Evolutionary conservation across 2,113 vertebrate species (phyloP).

Genomic region (Chlorocebus sabaeus): DNA sequence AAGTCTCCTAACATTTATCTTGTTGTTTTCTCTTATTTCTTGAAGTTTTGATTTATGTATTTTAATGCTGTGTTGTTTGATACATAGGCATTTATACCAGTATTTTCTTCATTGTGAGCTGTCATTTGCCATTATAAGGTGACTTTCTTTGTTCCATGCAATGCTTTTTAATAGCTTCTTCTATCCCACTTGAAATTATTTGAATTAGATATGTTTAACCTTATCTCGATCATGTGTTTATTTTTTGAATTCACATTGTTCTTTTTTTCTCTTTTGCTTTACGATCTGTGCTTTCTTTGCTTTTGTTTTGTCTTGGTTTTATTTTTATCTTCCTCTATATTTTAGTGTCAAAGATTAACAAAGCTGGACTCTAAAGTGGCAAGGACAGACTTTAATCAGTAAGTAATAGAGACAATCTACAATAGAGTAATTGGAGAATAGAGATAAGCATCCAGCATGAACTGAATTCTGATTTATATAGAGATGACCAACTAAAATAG

Average conservation of each 20-base stretch:
- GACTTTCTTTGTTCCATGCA: background rate
- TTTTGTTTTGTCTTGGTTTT: background rate
- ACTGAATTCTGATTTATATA: background rate
- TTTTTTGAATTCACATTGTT: background rate
- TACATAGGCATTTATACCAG: background rate
- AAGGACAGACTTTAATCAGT: background rate
- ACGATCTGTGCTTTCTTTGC: background rate
- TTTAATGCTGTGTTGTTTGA: background rate
- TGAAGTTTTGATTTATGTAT: background rate
- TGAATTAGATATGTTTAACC: constrained; percentile 1
- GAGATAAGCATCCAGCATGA: background rate
- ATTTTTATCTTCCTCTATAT: background rate
- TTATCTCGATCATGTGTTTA: background rate
- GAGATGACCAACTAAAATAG: background rate
- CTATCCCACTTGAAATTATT: background rate
- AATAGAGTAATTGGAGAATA: background rate
- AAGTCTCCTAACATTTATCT: background rate
- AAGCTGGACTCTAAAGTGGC: background rate
- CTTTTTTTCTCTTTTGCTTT: constrained; percentile 37
- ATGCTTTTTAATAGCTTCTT: background rate
- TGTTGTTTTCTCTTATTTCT: background rate
- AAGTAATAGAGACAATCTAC: background rate
- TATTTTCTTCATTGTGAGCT: background rate
- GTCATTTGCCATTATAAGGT: background rate
- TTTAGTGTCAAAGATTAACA: background rate